Evolutionary conservation across 2,797 vertebrate species (phyloP).

Genomic region (Onychomys arenicola): DNA sequence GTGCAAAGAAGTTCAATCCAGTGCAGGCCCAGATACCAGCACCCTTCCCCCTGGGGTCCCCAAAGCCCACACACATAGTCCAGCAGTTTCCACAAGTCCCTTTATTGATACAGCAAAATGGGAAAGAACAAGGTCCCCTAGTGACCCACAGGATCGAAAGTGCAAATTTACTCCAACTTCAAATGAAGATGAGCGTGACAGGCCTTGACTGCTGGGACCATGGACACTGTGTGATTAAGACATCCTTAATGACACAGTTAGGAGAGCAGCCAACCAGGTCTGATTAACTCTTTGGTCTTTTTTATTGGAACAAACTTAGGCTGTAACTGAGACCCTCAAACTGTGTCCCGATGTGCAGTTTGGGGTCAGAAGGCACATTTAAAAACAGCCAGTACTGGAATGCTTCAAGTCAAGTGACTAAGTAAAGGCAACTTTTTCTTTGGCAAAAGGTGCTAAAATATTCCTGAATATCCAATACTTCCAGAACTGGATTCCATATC

Average conservation of each 20-base stretch:
- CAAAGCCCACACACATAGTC: slow-evolving; percentile 46
- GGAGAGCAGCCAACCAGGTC: slow-evolving; percentile 80
- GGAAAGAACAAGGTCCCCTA: slow-evolving; percentile 79
- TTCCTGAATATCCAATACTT: slow-evolving; percentile 71
- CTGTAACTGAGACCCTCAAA: slow-evolving; percentile 56
- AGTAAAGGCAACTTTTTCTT: slow-evolving; percentile 71
- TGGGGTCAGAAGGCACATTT: slow-evolving; percentile 67
- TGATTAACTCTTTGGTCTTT: slow-evolving; percentile 82
- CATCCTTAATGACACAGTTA: slow-evolving; percentile 35
- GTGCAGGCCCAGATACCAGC: not conserved
- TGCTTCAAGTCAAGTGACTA: slow-evolving; percentile 77
- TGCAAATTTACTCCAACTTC: slow-evolving; percentile 85
- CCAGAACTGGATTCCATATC: slow-evolving; percentile 48
- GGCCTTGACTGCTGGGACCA: slow-evolving; percentile 70
- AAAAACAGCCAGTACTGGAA: slow-evolving; percentile 79
- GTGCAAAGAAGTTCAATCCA: not conserved
- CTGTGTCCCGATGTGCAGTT: slow-evolving; percentile 13
- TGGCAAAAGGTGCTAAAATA: slow-evolving; percentile 60
- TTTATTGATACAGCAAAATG: slow-evolving; percentile 87
- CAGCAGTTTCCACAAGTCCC: slow-evolving; percentile 65
- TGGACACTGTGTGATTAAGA: slow-evolving; percentile 73
- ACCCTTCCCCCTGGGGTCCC: not conserved
- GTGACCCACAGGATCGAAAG: slow-evolving; percentile 81
- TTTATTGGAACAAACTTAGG: slow-evolving; percentile 74
- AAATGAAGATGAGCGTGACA: slow-evolving; percentile 79